phyloP scores from a whole-genome alignment of 2,888 invertebrate species.

The Hyalella azteca region DNA sequence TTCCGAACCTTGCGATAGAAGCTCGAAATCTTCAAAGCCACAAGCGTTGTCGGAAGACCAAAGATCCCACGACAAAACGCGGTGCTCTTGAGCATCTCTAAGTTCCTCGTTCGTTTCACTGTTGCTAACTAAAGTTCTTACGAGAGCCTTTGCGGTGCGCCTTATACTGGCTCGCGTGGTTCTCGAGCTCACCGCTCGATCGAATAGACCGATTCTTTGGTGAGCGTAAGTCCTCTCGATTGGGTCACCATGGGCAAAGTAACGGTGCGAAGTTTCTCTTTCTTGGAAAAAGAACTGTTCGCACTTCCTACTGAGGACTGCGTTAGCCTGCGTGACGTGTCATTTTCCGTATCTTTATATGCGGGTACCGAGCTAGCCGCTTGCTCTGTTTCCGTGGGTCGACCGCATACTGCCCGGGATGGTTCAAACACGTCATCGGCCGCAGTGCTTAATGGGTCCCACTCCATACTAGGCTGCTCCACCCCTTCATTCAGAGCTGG shows the following conservation, averaged over 20 bases:
- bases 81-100: background rate
- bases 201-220: too few species aligned
- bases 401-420: too few species aligned
- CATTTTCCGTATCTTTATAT: too few species aligned
- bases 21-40: background rate
- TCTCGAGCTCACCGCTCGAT: too few species aligned
- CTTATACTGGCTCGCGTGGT: background rate
- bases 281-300: too few species aligned
- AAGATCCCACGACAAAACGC: background rate
- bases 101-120: too few species aligned
- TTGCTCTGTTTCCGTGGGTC: background rate
- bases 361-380: background rate
- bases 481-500: background rate
- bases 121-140: background rate
- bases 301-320: too few species aligned
- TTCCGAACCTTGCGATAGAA: background rate
- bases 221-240: too few species aligned
- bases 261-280: too few species aligned
- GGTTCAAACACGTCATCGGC: background rate
- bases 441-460: background rate
- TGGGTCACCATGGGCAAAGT: too few species aligned
- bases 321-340: too few species aligned
- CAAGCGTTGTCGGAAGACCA: background rate
- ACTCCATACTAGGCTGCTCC: background rate
- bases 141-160: background rate